Evolutionary conservation across 2,113 vertebrate genomes (phyloP).

Genomic region (Tetrax tetrax): DNA sequence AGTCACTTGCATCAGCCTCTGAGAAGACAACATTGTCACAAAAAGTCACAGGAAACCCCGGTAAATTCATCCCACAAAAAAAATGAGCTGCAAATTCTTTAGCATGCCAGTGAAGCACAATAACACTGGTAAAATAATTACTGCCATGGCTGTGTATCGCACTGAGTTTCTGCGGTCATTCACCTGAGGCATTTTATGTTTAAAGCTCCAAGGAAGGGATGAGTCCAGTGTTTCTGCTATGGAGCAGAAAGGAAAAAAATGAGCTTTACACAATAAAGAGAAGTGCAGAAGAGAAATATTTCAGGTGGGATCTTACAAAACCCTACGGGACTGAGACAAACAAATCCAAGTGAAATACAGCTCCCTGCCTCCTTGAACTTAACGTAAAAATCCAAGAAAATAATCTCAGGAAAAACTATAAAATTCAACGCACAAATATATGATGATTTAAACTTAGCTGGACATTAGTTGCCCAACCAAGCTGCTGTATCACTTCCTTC

Average conservation of each 20-base stretch:
- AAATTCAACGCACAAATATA: not conserved
- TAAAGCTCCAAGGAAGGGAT: not conserved
- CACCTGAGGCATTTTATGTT: not conserved
- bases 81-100: not conserved
- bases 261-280: not conserved
- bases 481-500: no score
- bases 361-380: not conserved
- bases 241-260: not conserved
- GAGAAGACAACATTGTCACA: not conserved
- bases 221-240: fast-evolving
- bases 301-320: not conserved
- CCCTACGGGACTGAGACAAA: not conserved
- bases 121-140: not conserved
- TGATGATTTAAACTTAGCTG: no score
- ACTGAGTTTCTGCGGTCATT: not conserved
- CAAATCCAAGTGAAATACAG: not conserved
- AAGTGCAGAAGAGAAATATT: not conserved
- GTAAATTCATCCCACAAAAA: not conserved
- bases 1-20: not conserved
- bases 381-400: not conserved
- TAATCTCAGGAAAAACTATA: not conserved
- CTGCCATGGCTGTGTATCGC: not conserved
- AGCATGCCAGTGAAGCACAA: not conserved
- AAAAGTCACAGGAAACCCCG: not conserved
- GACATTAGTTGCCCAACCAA: no score